A percentile compares a stretch with the other conserved stretches of the same genome.
Conservation (phyloP, 2,888 invertebrate species). For the Lamellibrachia columna region DNA sequence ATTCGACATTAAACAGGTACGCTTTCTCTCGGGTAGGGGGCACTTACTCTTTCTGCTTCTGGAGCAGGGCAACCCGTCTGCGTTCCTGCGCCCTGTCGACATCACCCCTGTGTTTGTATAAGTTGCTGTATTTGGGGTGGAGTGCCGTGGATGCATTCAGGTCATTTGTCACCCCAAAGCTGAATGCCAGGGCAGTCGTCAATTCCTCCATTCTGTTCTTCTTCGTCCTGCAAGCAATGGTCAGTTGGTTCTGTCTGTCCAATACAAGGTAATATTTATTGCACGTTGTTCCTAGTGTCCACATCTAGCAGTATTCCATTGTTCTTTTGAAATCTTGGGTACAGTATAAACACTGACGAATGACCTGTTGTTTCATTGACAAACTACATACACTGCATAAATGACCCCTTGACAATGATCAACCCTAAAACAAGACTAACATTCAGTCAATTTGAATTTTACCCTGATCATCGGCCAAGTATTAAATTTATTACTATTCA, state of each 20-base stretch:
- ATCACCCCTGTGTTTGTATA: constrained; percentile 48
- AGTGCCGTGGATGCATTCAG: constrained; percentile 56
- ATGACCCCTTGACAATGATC: too few relatives aligned
- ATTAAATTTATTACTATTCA: too few relatives aligned
- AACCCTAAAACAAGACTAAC: too few relatives aligned
- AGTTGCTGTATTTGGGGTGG: constrained; percentile 58
- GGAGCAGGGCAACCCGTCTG: constrained; percentile 63
- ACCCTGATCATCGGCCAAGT: too few relatives aligned
- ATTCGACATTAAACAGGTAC: not conserved
- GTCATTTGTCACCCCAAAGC: constrained; percentile 52
- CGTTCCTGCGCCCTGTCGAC: not conserved
- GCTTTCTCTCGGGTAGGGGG: not conserved
- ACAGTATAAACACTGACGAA: too few relatives aligned
- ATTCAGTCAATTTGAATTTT: too few relatives aligned
- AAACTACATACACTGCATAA: too few relatives aligned
- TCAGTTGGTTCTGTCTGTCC: not conserved
- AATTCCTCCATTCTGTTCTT: constrained; percentile 54
- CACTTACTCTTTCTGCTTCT: constrained; percentile 72
- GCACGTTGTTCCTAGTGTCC: too few relatives aligned
- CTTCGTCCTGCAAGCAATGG: not conserved
- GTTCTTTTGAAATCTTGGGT: too few relatives aligned
- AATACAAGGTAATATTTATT: too few relatives aligned
- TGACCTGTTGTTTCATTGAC: too few relatives aligned
- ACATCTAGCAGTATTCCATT: too few relatives aligned
- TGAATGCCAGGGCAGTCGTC: constrained; percentile 50